phyloP scores from a whole-genome alignment of 1,140 invertebrate genomes.

The Vanessa atalanta region DNA sequence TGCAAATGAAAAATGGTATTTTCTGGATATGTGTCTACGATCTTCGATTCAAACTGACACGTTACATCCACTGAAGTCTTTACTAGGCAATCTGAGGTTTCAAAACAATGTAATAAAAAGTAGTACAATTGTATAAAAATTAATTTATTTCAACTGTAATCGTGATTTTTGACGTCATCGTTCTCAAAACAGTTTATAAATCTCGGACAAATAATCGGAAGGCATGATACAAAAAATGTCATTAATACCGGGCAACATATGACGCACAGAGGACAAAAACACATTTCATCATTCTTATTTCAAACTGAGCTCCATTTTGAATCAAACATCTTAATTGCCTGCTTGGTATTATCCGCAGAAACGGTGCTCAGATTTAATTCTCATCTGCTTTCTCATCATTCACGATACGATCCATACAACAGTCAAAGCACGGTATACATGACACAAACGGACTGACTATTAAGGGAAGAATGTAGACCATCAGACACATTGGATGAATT shows the following conservation, averaged over 20 bases:
- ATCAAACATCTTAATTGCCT: neutral
- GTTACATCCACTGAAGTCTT: too few species aligned
- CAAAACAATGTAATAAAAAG: neutral
- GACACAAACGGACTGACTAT: conserved; percentile 50
- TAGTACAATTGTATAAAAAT: neutral
- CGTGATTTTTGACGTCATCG: neutral
- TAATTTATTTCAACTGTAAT: neutral
- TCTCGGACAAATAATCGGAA: conserved; percentile 34
- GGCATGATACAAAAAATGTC: conserved; percentile 41
- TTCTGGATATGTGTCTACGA: too few species aligned
- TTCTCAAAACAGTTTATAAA: conserved; percentile 32
- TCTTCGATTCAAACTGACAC: too few species aligned
- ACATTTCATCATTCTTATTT: conserved; percentile 37
- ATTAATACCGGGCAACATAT: conserved; percentile 42
- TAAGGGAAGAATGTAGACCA: conserved; percentile 44
- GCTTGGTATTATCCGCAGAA: neutral
- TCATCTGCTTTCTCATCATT: conserved; percentile 38
- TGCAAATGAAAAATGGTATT: too few species aligned
- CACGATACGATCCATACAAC: conserved; percentile 45
- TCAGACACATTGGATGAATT: conserved; percentile 40
- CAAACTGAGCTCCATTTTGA: conserved; percentile 5
- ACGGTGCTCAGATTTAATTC: neutral
- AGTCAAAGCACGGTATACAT: conserved; percentile 48
- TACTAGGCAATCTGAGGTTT: neutral
- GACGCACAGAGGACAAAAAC: conserved; percentile 36